Percentiles rank a stretch among this genome's conserved stretches.
phyloP scores from a whole-genome alignment of 2,113 vertebrate genomes.

The Pitta sordida region DNA sequence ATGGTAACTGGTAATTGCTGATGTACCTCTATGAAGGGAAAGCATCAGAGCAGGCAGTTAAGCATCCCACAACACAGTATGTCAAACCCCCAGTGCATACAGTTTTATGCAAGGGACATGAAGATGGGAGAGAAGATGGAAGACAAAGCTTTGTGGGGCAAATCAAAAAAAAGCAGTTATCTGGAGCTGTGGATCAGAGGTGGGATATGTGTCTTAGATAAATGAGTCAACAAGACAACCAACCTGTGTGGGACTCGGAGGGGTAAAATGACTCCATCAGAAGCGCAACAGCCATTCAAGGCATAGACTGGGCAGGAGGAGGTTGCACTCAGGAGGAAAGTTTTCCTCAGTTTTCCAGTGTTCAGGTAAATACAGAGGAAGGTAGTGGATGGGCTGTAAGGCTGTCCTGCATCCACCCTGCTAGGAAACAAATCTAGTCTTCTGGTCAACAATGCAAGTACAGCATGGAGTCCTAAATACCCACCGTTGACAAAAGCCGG shows the following conservation, averaged over 20 bases:
- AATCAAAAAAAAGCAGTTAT: background rate
- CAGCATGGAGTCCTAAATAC: fast-evolving
- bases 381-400: background rate
- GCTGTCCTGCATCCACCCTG: background rate
- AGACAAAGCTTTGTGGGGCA: background rate
- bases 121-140: background rate
- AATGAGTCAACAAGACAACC: background rate
- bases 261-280: background rate
- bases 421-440: background rate
- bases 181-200: background rate
- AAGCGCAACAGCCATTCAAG: background rate
- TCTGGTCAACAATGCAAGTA: background rate
- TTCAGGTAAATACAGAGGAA: background rate
- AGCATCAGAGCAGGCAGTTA: background rate
- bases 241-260: fast-evolving
- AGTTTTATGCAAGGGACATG: background rate
- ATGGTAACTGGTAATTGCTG: background rate
- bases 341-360: background rate
- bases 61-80: background rate
- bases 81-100: background rate
- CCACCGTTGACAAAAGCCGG: background rate
- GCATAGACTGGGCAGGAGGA: background rate
- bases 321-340: background rate
- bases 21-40: background rate
- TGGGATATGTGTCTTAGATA: background rate